Base-by-base conservation (phyloP, 2,797 vertebrate genomes). In the Triplophysa bombifrons region DNA sequence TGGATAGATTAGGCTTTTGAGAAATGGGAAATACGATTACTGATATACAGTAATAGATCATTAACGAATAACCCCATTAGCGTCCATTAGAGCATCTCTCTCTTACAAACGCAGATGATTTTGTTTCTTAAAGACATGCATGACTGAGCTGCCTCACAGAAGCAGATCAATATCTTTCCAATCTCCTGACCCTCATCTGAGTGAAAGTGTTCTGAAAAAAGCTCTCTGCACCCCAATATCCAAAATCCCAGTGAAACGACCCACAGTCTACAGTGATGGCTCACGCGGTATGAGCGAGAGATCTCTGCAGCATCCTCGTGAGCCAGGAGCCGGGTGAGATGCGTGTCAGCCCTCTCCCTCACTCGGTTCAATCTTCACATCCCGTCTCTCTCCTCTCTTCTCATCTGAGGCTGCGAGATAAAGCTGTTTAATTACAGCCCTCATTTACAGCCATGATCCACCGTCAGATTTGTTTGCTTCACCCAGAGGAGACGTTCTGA, bases 371-470 rank as follows among this genome's bases (percentile, higher is more conserved):
- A 41, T 70, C 41, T 70, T 72, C 68, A n/a, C 72, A 63, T 73
- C 72, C 67, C 50, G 14, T 14, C 34, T 46, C 63, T 75, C 60
- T 25, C 68, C 60, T 20, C 68, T 17, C 71, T 69, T 72, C 34
- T 65, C 20, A 68, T 75, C 76, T 76, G 75, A 83, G 70, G 34
- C 80, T 14, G 56, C 22, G 46, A 85, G 87, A 86, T 85, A 86
- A 85, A 87, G 84, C 61, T 70, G 72, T 85, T 84, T 85, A 87
- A 86, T 88, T 84, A 84, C 72, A 79, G 81, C 38, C 55, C 82
- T 84, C 83, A 69, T 88, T 87, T 84, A 77, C 30, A 51, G 74
- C 65, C 58, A 56, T 58, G 58, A 79, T 87, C 83, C 77, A 63
- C 77, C 64, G 84, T 83, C 78, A 85, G 76, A 83, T 84, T 68